phyloP scores from a whole-genome alignment of 35 echinoderm and acorn worm genomes.

The Acanthaster planci region DNA sequence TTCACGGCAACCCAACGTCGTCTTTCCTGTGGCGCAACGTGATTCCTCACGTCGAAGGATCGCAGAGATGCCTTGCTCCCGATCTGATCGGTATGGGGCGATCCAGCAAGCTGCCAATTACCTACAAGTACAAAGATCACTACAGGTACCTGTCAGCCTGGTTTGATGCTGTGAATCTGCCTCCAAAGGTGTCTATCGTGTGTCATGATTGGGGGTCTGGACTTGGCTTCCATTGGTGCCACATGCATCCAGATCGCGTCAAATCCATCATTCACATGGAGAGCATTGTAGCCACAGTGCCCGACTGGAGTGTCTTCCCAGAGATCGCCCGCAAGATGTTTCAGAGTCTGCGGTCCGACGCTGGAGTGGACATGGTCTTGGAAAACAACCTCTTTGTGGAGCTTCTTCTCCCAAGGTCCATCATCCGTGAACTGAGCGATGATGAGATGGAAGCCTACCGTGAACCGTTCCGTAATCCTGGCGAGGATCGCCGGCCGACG shows the following conservation, averaged over 20 bases:
- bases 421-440: constrained; percentile 52
- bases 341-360: constrained; percentile 63
- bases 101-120: constrained; percentile 65
- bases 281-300: constrained; percentile 42
- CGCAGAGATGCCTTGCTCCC: constrained; percentile 79
- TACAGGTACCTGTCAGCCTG: constrained; percentile 85
- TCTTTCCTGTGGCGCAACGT: constrained; percentile 93
- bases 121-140: constrained; percentile 81
- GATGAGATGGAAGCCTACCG: constrained; percentile 84
- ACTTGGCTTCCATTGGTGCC: constrained; percentile 77
- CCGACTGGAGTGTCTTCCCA: constrained; percentile 61
- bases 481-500: constrained; percentile 78
- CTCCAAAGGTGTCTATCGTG: constrained; percentile 74
- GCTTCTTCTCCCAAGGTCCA: constrained; percentile 47
- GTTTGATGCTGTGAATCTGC: constrained; percentile 76
- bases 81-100: constrained; percentile 90
- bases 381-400: constrained; percentile 90
- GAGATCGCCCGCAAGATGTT: constrained; percentile 56
- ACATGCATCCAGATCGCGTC: constrained; percentile 60
- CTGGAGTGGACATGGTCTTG: constrained; percentile 77
- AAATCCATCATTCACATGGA: constrained; percentile 68
- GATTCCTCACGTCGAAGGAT: constrained; percentile 67
- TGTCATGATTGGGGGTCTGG: constrained; percentile 95
- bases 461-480: constrained; percentile 66
- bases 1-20: constrained; percentile 94